Percentiles rank a stretch among this genome's conserved stretches.
Evolutionary conservation across 2,888 invertebrate genomes (phyloP).

Genomic region (Tetramorium bicarinatum): DNA sequence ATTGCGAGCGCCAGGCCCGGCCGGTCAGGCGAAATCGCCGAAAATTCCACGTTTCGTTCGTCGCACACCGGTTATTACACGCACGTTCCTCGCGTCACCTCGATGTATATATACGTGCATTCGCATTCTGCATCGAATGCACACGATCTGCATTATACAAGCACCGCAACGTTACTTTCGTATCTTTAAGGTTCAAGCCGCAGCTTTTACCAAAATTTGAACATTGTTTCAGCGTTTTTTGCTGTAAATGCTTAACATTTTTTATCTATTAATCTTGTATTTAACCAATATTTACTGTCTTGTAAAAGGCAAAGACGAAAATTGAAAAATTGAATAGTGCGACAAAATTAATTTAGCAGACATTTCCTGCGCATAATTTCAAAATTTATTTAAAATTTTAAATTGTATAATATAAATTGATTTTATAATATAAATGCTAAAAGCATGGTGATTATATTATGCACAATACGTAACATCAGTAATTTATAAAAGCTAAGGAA

Average conservation of each 20-base stretch:
- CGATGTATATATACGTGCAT: neutral
- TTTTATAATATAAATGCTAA: neutral
- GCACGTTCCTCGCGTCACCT: slow-evolving; percentile 34
- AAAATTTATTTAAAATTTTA: neutral
- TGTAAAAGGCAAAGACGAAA: neutral
- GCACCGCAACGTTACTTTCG: slow-evolving; percentile 24
- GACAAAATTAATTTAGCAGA: neutral
- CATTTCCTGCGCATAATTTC: neutral
- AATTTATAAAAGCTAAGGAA: neutral
- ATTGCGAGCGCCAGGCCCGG: slow-evolving; percentile 2
- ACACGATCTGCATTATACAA: slow-evolving; percentile 36
- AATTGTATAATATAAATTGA: neutral
- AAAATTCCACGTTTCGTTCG: slow-evolving; percentile 57
- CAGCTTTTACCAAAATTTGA: neutral
- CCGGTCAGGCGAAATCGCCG: slow-evolving; percentile 43
- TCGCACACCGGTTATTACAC: slow-evolving; percentile 41
- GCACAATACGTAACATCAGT: neutral
- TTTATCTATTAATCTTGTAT: neutral
- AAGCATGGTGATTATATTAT: neutral
- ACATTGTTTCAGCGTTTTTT: neutral
- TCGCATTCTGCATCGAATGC: slow-evolving; percentile 16
- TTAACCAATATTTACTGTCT: neutral
- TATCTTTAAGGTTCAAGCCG: neutral
- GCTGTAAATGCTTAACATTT: neutral
- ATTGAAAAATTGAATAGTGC: neutral